Percentiles rank a stretch among this genome's conserved stretches.
These are phyloP conservation scores for Lepidocolaptes lacrymiger DNA, from an alignment of 2,797 vertebrate species.

Conservation along the genomic window DNA sequence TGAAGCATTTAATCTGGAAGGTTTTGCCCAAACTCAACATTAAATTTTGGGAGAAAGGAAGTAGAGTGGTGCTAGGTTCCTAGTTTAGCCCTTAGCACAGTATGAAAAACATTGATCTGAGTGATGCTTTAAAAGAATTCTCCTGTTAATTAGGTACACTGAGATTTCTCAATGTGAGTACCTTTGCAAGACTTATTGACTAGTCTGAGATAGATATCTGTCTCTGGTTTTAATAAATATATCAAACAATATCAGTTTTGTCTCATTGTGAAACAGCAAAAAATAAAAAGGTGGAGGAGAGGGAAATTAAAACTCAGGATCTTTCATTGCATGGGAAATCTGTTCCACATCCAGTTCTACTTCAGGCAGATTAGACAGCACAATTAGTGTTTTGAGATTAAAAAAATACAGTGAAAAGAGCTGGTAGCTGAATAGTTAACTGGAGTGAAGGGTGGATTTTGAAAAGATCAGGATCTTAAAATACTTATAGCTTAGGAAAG, in stretches of 20 bases:
- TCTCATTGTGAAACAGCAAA: neutral
- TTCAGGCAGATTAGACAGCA: neutral
- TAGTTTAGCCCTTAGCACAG: neutral
- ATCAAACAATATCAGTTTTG: neutral
- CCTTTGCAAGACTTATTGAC: neutral
- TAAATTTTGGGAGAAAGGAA: neutral
- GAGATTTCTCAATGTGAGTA: neutral
- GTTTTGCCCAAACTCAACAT: neutral
- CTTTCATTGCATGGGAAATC: neutral
- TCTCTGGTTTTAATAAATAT: constrained; percentile 10
- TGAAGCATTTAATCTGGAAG: neutral
- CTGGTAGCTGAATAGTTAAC: neutral
- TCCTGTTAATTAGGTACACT: neutral
- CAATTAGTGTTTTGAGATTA: neutral
- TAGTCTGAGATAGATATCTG: neutral
- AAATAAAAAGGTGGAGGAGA: neutral
- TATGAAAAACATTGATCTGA: neutral
- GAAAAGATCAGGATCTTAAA: neutral
- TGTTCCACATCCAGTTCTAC: neutral
- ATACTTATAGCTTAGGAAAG: neutral
- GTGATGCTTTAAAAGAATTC: neutral
- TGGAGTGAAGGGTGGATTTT: neutral
- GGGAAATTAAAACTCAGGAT: neutral
- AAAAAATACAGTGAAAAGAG: neutral
- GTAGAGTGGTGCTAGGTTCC: neutral